These are phyloP conservation scores for Scaptodrosophila lebanonensis DNA, from an alignment of 1,140 invertebrate genomes.

Conservation along the genomic window DNA sequence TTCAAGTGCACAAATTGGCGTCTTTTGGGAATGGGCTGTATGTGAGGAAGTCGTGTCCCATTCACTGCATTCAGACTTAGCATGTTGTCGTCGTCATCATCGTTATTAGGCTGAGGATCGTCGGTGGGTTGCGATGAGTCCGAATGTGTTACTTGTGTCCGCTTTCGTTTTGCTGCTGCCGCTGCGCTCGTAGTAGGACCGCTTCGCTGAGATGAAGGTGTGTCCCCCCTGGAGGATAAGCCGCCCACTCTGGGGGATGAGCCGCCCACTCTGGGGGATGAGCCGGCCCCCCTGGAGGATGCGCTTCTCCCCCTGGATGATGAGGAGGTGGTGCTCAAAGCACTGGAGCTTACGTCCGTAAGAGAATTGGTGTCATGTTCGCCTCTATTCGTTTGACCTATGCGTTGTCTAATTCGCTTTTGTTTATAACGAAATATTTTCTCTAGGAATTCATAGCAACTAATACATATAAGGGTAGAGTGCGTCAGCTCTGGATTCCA, in stretches of 20 bases:
- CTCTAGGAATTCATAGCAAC: slow-evolving; percentile 8
- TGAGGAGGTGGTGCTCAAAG: no score
- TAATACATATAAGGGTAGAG: slow-evolving; percentile 13
- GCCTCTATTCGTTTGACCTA: not conserved
- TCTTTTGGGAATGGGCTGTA: slow-evolving; percentile 51
- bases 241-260: no score
- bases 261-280: no score
- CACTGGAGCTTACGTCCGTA: slow-evolving; percentile 39
- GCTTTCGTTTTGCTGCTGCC: slow-evolving; percentile 6
- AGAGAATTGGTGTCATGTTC: not conserved
- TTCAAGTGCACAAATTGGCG: slow-evolving; percentile 22
- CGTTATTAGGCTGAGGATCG: not conserved
- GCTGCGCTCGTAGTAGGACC: no score
- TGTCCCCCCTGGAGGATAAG: not conserved
- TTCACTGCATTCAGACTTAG: slow-evolving; percentile 58
- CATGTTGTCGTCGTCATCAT: slow-evolving; percentile 31
- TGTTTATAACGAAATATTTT: slow-evolving; percentile 19
- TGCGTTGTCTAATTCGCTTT: not conserved
- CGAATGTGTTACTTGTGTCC: not conserved
- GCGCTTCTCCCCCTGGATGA: no score
- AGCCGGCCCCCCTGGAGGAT: no score
- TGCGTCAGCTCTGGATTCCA: slow-evolving; percentile 18
- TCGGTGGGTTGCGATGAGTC: not conserved
- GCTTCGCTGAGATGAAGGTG: not conserved
- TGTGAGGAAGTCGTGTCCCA: slow-evolving; percentile 47